phyloP scores from a whole-genome alignment of 2,888 invertebrate species.

The Pollenia angustigena region DNA sequence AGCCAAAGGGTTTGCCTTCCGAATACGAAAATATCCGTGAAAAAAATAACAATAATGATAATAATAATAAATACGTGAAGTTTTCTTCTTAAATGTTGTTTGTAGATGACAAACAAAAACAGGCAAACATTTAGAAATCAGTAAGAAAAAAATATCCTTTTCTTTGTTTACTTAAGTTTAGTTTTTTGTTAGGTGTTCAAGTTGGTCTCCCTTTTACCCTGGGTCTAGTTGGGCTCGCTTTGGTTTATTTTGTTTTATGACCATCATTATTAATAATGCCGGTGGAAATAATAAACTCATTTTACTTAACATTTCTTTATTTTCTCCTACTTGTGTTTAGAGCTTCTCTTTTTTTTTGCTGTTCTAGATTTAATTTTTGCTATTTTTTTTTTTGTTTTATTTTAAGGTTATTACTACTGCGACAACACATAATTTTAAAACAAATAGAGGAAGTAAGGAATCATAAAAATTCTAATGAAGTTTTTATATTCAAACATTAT shows the following conservation, averaged over 20 bases:
- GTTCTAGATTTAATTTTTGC: neutral
- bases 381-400: slow-evolving; percentile 44
- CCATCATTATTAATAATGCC: slow-evolving; percentile 61
- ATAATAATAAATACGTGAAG: slow-evolving; percentile 21
- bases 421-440: slow-evolving; percentile 71
- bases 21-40: neutral
- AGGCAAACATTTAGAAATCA: slow-evolving; percentile 13
- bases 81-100: slow-evolving; percentile 9
- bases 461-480: slow-evolving; percentile 73
- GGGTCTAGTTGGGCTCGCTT: slow-evolving; percentile 18
- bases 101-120: slow-evolving; percentile 5
- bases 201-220: neutral
- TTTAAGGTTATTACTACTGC: slow-evolving; percentile 72
- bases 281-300: slow-evolving; percentile 50
- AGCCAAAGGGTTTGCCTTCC: slow-evolving; percentile 20
- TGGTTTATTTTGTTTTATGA: slow-evolving; percentile 63
- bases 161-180: neutral
- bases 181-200: neutral
- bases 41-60: slow-evolving; percentile 23
- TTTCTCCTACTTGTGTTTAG: neutral
- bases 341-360: slow-evolving; percentile 17
- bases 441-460: slow-evolving; percentile 71
- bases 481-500: slow-evolving; percentile 62
- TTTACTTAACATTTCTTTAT: slow-evolving; percentile 38
- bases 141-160: slow-evolving; percentile 8